Conservation (phyloP, 2,888 invertebrate species). For the Acleris literana region DNA sequence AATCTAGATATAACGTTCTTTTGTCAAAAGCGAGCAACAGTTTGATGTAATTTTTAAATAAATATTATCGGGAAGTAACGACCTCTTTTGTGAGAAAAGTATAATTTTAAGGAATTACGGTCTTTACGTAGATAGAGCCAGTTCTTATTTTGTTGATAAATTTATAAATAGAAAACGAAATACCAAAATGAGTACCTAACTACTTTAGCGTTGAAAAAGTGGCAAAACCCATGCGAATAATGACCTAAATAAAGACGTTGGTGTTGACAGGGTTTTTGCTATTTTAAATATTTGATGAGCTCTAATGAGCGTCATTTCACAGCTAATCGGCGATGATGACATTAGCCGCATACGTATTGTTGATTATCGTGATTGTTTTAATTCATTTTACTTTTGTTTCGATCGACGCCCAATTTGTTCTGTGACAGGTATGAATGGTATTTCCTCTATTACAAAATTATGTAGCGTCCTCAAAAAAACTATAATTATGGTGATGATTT, state of each 20-base stretch:
- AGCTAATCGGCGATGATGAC: conserved; percentile 62
- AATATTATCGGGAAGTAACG: no score
- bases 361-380: conserved; percentile 66
- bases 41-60: no score
- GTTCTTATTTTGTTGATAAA: background rate
- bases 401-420: conserved; percentile 45
- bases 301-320: conserved; percentile 76
- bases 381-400: conserved; percentile 49
- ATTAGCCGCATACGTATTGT: conserved; percentile 76
- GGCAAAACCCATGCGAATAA: conserved; percentile 23
- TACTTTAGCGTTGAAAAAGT: conserved; percentile 14
- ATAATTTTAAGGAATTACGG: no score
- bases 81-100: no score
- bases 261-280: conserved; percentile 52
- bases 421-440: conserved; percentile 57
- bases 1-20: no score
- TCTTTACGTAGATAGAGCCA: background rate
- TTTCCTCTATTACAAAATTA: conserved; percentile 50
- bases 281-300: conserved; percentile 79
- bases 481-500: background rate
- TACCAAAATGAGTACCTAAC: background rate
- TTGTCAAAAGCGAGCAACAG: no score
- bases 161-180: background rate
- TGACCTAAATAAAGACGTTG: conserved; percentile 57
- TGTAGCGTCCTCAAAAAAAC: conserved; percentile 47